Base-by-base conservation (phyloP, 2,888 invertebrate genomes). In the Gibbula magus region DNA sequence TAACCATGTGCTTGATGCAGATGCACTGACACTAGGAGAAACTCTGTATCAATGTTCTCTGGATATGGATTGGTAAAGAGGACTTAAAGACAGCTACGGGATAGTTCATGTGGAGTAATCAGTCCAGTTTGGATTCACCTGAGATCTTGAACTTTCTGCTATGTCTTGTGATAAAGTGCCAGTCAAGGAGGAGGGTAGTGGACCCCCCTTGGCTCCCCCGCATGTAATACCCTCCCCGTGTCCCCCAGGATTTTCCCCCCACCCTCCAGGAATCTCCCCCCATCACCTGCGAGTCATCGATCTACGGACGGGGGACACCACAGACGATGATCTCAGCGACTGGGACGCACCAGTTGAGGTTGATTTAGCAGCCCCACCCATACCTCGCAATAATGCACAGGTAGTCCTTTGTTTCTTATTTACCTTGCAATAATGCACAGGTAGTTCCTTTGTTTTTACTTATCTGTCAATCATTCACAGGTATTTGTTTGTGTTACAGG, bases 321-420 rank as follows among this genome's bases (percentile, higher is more conserved):
- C 81, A 4, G 86, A 86, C 39, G 84, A 84, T 79, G 86, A 84
- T 51, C 80, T 84, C 52, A 86, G 86, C 39, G 86, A 86, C 79
- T 86, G 86, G 86, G 86, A 84, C 39, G 80, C 82, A n/a, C 86
- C 86, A 0, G 70, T 86, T 4, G 86, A 86, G 16, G 79, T 86
- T 10, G 86, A 86, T 75, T 70, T 86, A 35, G 79, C 83, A 22
- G 67, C 77, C 39, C 79, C 79, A 10, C 78, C 81, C 13, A 25
- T 53, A 20, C 78, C 77, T 45, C 67, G 39, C 22, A 80, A 16
- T n/a, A 18, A 70, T 20, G 39, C 20, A 5, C 70, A 70, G 70
- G 70, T 70, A 70, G 35, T 20, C 35, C 2, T 29, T 25, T 45
- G 4, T 10, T 45, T 45, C 35, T 35, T 8, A 35, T 45, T 45